These are phyloP conservation scores for Chascanopsetta lugubris DNA, from an alignment of 2,113 vertebrate species.

Conservation along the genomic window DNA sequence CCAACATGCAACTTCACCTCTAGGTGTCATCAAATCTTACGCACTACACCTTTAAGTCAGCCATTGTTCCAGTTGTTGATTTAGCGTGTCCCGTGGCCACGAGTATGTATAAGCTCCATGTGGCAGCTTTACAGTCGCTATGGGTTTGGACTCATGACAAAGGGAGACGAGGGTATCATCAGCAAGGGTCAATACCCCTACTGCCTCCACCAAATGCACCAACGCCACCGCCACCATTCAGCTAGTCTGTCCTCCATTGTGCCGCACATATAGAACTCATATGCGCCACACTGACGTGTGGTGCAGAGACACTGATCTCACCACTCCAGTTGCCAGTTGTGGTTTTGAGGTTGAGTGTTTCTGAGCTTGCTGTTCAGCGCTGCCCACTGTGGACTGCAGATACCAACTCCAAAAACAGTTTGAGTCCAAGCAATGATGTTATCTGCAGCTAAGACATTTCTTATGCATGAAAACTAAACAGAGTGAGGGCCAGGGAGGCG, in stretches of 20 bases:
- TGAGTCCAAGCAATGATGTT: background rate
- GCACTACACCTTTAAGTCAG: no score
- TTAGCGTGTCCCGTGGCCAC: constrained; percentile 28
- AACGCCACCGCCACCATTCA: constrained; percentile 5
- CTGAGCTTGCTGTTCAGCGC: constrained; percentile 36
- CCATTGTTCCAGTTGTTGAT: constrained; percentile 63
- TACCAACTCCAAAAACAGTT: background rate
- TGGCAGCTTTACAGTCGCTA: constrained; percentile 12
- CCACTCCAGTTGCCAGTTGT: constrained; percentile 52
- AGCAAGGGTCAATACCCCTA: constrained; percentile 37
- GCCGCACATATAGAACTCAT: constrained; percentile 51
- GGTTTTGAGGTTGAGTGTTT: constrained; percentile 62
- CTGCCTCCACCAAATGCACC: constrained; percentile 5
- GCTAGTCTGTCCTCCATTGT: constrained; percentile 62
- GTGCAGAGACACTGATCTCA: constrained; percentile 68
- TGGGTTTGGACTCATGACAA: background rate
- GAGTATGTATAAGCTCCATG: background rate
- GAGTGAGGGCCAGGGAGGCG: background rate
- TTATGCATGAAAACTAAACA: background rate
- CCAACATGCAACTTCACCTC: no score
- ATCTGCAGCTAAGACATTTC: constrained; percentile 3
- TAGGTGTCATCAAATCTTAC: no score
- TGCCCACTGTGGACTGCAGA: constrained; percentile 45
- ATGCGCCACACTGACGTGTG: constrained; percentile 50
- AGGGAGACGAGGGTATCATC: constrained; percentile 8